Conservation (phyloP, 2,888 invertebrate genomes). For the Andrena praecox region DNA sequence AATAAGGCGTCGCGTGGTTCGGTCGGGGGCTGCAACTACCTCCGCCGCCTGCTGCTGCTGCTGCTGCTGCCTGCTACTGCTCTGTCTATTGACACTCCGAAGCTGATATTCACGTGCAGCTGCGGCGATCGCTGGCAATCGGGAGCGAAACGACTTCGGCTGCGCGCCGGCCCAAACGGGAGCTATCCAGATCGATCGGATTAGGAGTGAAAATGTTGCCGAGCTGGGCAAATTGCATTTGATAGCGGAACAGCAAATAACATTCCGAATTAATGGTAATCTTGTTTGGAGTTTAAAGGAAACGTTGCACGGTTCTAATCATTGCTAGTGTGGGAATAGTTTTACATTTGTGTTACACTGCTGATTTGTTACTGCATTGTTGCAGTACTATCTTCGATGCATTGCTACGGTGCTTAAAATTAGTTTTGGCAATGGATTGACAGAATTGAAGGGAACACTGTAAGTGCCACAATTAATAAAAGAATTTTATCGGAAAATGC, state of each 20-base stretch:
- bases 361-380: no score
- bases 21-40: constrained; percentile 37
- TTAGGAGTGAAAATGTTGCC: background rate
- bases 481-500: no score
- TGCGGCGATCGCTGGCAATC: constrained; percentile 62
- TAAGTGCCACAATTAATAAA: no score
- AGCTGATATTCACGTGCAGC: constrained; percentile 59
- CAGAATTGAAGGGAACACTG: no score
- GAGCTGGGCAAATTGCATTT: background rate
- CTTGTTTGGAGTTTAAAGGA: no score
- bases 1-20: constrained; percentile 79
- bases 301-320: no score
- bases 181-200: constrained; percentile 7
- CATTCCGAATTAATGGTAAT: no score
- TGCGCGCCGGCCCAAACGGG: constrained; percentile 22
- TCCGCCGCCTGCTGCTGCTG: constrained; percentile 14
- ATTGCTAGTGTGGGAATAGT: no score
- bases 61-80: constrained; percentile 16
- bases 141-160: constrained; percentile 57
- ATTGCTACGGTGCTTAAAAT: no score
- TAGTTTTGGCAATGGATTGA: no score
- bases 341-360: no score
- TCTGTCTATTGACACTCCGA: constrained; percentile 47
- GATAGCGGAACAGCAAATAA: background rate
- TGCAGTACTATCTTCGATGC: no score